Evolutionary conservation across 35 echinoderm and acorn worm species (phyloP).

Genomic region (Amphiura filiformis): DNA sequence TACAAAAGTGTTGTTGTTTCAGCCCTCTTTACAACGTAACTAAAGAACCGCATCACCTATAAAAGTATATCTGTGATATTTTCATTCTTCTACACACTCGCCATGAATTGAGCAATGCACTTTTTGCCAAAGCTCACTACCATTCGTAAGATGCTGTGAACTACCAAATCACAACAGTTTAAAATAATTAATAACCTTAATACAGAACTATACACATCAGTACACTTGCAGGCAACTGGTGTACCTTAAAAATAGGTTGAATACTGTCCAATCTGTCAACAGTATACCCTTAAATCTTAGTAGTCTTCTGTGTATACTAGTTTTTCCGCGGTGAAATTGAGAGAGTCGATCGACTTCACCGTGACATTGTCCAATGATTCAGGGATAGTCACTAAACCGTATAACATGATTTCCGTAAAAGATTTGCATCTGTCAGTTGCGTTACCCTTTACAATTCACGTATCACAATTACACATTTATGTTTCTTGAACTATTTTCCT

Average conservation of each 20-base stretch:
- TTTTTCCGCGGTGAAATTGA: neutral
- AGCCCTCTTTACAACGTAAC: no score
- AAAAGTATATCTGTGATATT: no score
- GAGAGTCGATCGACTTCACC: neutral
- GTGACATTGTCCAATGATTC: neutral
- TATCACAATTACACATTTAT: neutral
- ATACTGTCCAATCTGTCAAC: neutral
- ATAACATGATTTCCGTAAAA: slow-evolving; percentile 3
- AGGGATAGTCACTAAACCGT: neutral
- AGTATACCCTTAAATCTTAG: neutral
- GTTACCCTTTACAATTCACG: neutral
- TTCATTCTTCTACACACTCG: no score
- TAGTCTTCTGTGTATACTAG: neutral
- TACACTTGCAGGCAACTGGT: no score
- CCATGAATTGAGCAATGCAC: no score
- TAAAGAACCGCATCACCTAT: no score
- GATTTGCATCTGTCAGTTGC: neutral
- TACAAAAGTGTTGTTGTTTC: no score
- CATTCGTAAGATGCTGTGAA: no score
- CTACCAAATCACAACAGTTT: no score
- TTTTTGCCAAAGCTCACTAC: no score
- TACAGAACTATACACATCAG: no score
- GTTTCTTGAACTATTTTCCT: neutral
- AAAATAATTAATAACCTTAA: no score
- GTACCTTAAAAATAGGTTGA: neutral